These are phyloP conservation scores for Leucophenga maculata DNA, from an alignment of 2,888 invertebrate species.

Conservation along the genomic window DNA sequence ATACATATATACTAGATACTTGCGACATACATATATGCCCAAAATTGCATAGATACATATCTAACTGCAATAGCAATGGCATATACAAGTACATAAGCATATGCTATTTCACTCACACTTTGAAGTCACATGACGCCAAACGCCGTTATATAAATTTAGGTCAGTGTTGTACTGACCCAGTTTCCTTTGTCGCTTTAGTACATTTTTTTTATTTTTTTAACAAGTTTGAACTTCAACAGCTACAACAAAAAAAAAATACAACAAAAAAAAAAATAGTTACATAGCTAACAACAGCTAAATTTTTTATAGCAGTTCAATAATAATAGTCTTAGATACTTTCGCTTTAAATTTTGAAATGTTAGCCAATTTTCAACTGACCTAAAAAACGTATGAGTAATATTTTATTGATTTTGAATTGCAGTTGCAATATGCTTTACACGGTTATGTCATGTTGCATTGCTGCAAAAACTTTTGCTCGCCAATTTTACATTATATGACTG, in stretches of 20 bases:
- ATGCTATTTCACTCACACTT: background rate
- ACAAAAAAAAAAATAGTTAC: too few species aligned
- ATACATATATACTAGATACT: background rate
- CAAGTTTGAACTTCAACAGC: slow-evolving; percentile 7
- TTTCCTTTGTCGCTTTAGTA: slow-evolving; percentile 33
- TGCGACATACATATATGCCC: too few species aligned
- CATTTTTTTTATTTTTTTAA: background rate
- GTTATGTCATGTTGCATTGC: too few species aligned
- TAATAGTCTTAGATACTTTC: too few species aligned
- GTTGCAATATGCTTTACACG: too few species aligned
- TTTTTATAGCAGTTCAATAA: background rate
- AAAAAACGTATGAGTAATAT: too few species aligned
- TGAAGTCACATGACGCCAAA: background rate
- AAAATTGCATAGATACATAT: background rate
- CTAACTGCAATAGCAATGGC: slow-evolving; percentile 16
- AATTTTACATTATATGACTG: too few species aligned
- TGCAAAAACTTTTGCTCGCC: too few species aligned
- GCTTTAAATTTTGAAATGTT: too few species aligned
- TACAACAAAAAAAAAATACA: background rate
- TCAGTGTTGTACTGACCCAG: slow-evolving; percentile 61
- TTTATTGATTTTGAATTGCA: too few species aligned
- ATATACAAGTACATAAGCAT: slow-evolving; percentile 6
- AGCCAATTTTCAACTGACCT: too few species aligned
- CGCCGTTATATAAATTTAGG: slow-evolving; percentile 45
- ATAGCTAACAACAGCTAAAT: background rate